Conservation (phyloP, 2,113 vertebrate species). For the Clarias macrocephalus region DNA sequence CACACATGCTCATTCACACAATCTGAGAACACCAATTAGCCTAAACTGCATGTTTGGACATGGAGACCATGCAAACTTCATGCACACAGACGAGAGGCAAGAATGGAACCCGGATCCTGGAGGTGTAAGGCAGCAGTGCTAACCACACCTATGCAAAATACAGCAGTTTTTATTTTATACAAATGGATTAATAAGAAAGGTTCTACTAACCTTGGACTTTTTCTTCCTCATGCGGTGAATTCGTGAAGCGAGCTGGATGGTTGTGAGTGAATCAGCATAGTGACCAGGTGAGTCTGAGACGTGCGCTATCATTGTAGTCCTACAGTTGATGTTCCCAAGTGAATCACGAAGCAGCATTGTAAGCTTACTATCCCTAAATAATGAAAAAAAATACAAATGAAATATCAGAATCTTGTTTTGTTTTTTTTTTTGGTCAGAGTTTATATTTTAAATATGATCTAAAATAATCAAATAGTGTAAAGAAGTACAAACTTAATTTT, state of each 20-base stretch:
- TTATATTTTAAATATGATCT: not conserved
- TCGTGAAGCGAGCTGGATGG: constrained; percentile 91
- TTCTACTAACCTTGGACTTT: constrained; percentile 85
- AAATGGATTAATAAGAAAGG: not conserved
- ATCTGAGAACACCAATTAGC: no score
- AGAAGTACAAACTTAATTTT: not conserved
- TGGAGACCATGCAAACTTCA: no score
- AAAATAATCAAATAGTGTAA: not conserved
- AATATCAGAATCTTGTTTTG: not conserved
- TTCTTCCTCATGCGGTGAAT: constrained; percentile 95
- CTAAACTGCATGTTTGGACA: no score
- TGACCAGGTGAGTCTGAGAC: constrained; percentile 86
- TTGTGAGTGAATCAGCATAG: constrained; percentile 92
- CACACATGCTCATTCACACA: no score
- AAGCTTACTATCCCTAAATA: constrained; percentile 90
- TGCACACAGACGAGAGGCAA: no score
- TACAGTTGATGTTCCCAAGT: constrained; percentile 90
- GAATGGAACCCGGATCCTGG: no score
- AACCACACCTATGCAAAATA: no score
- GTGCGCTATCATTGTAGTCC: constrained; percentile 95
- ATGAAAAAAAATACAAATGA: not conserved
- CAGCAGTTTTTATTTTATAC: not conserved
- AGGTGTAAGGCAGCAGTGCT: no score
- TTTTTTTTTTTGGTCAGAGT: not conserved
- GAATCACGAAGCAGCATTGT: constrained; percentile 93